These are phyloP conservation scores for Holotrichia oblita DNA, from an alignment of 1,140 invertebrate species.

Conservation along the genomic window DNA sequence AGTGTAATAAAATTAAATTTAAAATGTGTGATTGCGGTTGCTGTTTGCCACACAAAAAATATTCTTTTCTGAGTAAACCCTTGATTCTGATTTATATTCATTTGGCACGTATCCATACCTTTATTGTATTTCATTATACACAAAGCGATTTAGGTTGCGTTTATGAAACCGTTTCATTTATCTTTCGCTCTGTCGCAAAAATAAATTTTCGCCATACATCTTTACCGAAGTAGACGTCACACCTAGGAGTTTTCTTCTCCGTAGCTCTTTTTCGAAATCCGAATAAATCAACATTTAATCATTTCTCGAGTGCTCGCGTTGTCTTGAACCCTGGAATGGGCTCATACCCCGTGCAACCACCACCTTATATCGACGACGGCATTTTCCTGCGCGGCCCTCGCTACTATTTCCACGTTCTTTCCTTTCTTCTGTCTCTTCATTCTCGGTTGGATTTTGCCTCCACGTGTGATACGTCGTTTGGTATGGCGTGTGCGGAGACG, in stretches of 20 bases:
- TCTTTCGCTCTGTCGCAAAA: slow-evolving; percentile 7
- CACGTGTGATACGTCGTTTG: slow-evolving; percentile 24
- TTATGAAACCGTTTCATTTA: not conserved
- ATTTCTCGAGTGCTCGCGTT: slow-evolving; percentile 10
- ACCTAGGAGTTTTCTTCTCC: not conserved
- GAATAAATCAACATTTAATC: slow-evolving; percentile 37
- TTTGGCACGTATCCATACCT: not conserved
- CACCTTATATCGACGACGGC: not conserved
- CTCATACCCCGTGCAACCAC: not conserved
- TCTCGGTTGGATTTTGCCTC: slow-evolving; percentile 15
- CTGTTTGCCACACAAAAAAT: not conserved
- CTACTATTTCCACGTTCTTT: not conserved
- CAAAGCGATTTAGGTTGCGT: not conserved
- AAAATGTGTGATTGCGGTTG: no score
- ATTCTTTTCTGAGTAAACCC: not conserved
- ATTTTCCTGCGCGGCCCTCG: not conserved
- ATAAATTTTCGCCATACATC: not conserved
- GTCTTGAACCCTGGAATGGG: not conserved
- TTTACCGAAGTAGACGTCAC: not conserved
- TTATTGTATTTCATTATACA: slow-evolving; percentile 1
- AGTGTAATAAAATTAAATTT: no score
- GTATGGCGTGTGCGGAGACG: not conserved
- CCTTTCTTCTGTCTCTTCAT: slow-evolving; percentile 7
- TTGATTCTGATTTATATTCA: not conserved
- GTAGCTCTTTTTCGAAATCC: slow-evolving; percentile 6